Evolutionary conservation across 2,888 invertebrate genomes (phyloP), one percentile per base, ranked within the genome.

Genomic region (Podotricha telesiphe): DNA sequence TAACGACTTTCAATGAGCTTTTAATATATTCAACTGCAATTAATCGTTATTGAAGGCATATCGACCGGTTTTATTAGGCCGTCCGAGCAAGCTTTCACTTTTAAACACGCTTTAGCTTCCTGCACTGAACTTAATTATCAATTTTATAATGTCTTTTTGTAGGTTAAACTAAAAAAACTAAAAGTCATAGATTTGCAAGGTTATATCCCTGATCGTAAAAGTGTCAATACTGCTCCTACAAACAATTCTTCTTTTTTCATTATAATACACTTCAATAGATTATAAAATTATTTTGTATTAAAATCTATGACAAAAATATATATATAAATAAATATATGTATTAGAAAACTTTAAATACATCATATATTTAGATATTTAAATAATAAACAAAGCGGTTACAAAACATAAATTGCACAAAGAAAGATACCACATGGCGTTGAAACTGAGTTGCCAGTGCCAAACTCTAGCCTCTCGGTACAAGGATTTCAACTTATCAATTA

Each of bases 401-500:
- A 69, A 71, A 69, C 53, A 71, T 67, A 72, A 75, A 73, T 73
- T 74, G 72, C 63, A 65, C 65, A 66, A 67, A 63, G 65, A 65
- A 70, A 71, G 73, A 73, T 72, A 71, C 63, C 74, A 73, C 70
- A 68, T 68, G 73, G 73, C 73, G 70, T 58, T 53, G 59, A 69
- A 69, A 64, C 72, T 70, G 74, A 73, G 74, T 65, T 83, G 84
- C 81, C 88, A 84, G 81, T 86, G 84, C 85, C 91, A 85, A 91
- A 90, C 91, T 91, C 86, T 87, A 86, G 88, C 86, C 86, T 81
- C 86, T 81, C 89, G 86, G 80, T 91, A 93, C 93, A 93, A 93
- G 93, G 92, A 91, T 92, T 93, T 93, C 89, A 93, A 93, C 93
- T 93, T 93, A 93, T 93, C 93, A 93, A 93, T 93, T 93, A 93